Percentiles rank a stretch among this genome's conserved stretches.
These are phyloP conservation scores for Cardiocondyla obscurior DNA, from an alignment of 1,140 invertebrate species.

Conservation along the genomic window DNA sequence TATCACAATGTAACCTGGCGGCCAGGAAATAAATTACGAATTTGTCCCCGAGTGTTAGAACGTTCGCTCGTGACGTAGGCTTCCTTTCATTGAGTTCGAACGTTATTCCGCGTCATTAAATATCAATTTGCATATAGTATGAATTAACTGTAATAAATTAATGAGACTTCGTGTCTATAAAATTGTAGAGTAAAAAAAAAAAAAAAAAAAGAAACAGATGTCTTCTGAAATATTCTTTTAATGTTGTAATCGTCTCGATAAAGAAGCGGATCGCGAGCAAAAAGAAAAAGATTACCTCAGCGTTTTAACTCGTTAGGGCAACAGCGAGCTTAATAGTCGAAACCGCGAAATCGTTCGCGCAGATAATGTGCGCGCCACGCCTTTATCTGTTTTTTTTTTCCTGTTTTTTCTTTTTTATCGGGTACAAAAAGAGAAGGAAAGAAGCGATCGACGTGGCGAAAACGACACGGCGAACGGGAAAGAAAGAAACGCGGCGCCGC, in stretches of 20 bases:
- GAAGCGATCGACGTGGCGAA: slow-evolving; percentile 28
- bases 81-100: neutral
- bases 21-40: slow-evolving; percentile 44
- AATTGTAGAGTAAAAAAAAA: neutral
- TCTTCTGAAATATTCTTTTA: slow-evolving; percentile 47
- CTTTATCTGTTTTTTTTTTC: too few relatives aligned
- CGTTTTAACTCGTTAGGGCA: neutral
- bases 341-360: slow-evolving; percentile 53
- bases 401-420: slow-evolving; percentile 68
- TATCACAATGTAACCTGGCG: slow-evolving; percentile 2
- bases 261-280: slow-evolving; percentile 29
- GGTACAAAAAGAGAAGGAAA: neutral
- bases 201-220: neutral
- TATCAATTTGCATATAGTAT: neutral
- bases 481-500: slow-evolving; percentile 42
- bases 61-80: neutral
- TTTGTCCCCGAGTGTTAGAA: slow-evolving; percentile 1
- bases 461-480: slow-evolving; percentile 15
- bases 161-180: neutral
- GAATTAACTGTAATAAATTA: neutral
- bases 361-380: slow-evolving; percentile 46
- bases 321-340: slow-evolving; percentile 39
- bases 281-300: slow-evolving; percentile 49
- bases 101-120: neutral
- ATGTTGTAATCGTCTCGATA: slow-evolving; percentile 54